phyloP scores from a whole-genome alignment of 1,140 invertebrate genomes.

The Lepidurus apus region DNA sequence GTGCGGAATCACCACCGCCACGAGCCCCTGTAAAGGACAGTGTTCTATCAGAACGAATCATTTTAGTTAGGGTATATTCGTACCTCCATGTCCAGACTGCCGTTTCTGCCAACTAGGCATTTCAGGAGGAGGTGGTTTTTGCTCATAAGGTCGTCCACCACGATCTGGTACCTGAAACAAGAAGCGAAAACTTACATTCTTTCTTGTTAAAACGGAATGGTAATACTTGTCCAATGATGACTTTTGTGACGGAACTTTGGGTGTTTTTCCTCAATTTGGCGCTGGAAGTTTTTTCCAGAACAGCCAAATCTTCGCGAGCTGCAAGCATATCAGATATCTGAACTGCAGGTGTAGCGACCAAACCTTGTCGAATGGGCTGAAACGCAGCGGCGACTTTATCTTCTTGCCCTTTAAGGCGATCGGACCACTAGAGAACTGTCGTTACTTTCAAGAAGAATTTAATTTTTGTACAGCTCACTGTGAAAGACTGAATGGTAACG shows the following conservation, averaged over 20 bases:
- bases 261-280: slow-evolving; percentile 72
- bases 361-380: slow-evolving; percentile 56
- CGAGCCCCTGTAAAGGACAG: slow-evolving; percentile 37
- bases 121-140: slow-evolving; percentile 85
- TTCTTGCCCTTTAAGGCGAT: slow-evolving; percentile 65
- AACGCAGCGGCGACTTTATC: slow-evolving; percentile 66
- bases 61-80: slow-evolving; percentile 35
- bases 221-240: slow-evolving; percentile 31
- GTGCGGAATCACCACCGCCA: slow-evolving; percentile 39
- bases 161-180: slow-evolving; percentile 56
- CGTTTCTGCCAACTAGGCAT: slow-evolving; percentile 88
- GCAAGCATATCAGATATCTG: slow-evolving; percentile 68
- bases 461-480: slow-evolving; percentile 48
- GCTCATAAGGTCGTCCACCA: slow-evolving; percentile 80
- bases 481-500: slow-evolving; percentile 90
- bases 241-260: slow-evolving; percentile 50
- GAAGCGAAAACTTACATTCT: background rate
- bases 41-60: slow-evolving; percentile 34
- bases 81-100: slow-evolving; percentile 39
- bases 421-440: slow-evolving; percentile 67
- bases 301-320: slow-evolving; percentile 67
- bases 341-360: slow-evolving; percentile 59
- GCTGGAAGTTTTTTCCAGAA: slow-evolving; percentile 82
- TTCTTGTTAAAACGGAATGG: background rate
- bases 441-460: background rate